Base-by-base conservation (phyloP, 1,140 invertebrate genomes). In the Papilio helenus region DNA sequence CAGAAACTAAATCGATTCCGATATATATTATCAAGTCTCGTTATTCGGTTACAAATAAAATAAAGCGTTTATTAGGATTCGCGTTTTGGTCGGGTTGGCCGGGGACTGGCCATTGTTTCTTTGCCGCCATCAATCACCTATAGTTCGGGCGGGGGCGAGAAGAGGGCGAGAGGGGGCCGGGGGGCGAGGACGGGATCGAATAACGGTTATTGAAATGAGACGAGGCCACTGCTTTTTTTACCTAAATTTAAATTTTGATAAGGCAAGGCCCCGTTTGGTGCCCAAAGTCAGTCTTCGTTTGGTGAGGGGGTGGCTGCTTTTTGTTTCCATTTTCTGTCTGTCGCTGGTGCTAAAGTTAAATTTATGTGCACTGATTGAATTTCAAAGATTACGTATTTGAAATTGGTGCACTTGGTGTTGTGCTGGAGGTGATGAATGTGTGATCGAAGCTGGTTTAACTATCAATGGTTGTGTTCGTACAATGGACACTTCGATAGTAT, bases 131-230 rank as follows among this genome's bases (percentile, higher is more conserved):
- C 93, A 94, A 94, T 94, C 93, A 94, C 88, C 86, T 82, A 91
- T 90, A 87, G 86, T 87, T 87, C 85, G 83, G 83, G 80, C 74
- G 78, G 65, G 74, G 80, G 81, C 81, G 81, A 79, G 26, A 76
- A 49, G 76, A 80, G 77, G 79, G 79, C 82, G 79, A 79, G 73
- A 79, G 76, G 80, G 83, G 83, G 82, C 68, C 80, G 86, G 81
- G 82, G 84, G 83, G 77, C 78, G 58, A 83, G 84, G 81, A 76
- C 82, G 84, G 87, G 83, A 82, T 82, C 82, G 87, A 89, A 90
- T 94, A 94, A 94, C 93, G 93, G 93, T 94, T 94, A 94, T 94
- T 94, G 93, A 94, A 94, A 94, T 94, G 91, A 94, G 92, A 89
- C 88, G 89, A 85, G 84, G 88, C 85, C 88, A 88, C 88, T 90